Conservation (phyloP, 2,888 invertebrate species). For the Cetonia aurata region DNA sequence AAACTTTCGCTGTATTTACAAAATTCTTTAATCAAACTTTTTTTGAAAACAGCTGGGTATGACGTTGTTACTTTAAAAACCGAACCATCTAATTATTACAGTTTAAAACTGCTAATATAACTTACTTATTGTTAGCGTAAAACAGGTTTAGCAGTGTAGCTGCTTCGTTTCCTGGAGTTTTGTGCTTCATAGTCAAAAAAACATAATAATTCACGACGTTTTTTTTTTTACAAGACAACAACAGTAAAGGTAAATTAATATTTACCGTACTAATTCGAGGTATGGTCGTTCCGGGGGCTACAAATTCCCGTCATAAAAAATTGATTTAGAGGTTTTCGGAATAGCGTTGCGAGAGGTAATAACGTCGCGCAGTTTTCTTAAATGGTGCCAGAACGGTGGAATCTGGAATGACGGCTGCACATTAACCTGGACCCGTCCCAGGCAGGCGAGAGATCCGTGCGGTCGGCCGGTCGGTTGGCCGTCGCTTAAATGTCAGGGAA, state of each 20-base stretch:
- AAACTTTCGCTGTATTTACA: no score
- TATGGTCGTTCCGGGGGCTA: neutral
- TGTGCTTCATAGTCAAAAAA: no score
- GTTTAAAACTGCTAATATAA: no score
- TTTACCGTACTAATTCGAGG: constrained; percentile 4
- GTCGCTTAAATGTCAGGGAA: constrained; percentile 36
- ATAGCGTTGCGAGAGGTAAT: constrained; percentile 10
- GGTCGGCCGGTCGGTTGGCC: constrained; percentile 2
- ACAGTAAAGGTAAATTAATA: constrained; percentile 3
- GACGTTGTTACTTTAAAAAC: no score
- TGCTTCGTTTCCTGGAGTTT: no score
- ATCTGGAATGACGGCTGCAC: constrained; percentile 37
- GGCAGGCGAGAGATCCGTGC: constrained; percentile 30
- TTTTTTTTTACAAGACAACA: no score
- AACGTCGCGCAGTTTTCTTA: constrained; percentile 28
- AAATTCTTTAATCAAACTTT: no score
- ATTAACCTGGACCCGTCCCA: constrained; percentile 33
- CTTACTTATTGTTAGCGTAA: no score
- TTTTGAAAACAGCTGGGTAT: no score
- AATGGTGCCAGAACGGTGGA: constrained; percentile 26
- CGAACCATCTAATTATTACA: no score
- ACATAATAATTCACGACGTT: neutral
- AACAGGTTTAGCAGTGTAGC: no score
- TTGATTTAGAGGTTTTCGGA: constrained; percentile 17
- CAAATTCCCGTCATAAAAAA: constrained; percentile 15